These are phyloP conservation scores for Neostethus bicornis DNA, from an alignment of 2,797 vertebrate genomes.

Conservation along the genomic window DNA sequence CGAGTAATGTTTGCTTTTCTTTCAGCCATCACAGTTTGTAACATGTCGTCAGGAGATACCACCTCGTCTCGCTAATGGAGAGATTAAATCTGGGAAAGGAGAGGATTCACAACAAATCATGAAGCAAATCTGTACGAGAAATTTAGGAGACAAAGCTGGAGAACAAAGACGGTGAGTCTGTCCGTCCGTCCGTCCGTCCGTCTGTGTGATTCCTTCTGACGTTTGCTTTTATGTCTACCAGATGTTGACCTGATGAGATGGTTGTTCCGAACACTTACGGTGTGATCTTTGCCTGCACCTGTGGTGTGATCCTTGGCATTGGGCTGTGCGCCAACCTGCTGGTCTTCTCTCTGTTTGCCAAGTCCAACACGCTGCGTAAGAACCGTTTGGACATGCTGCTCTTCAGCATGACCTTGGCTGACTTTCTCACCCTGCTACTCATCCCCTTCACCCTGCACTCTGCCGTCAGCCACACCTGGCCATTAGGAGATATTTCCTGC, in stretches of 20 bases:
- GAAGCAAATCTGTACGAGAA: conserved; percentile 18
- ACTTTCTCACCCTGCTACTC: conserved; percentile 80
- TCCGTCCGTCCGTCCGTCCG: too few species aligned
- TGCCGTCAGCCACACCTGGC: conserved; percentile 75
- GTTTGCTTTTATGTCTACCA: conserved; percentile 27
- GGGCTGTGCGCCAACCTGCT: conserved; percentile 81
- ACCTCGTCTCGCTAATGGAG: conserved; percentile 22
- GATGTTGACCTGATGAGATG: conserved; percentile 38
- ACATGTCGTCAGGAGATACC: conserved; percentile 49
- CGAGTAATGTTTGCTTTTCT: conserved; percentile 69
- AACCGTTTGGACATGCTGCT: conserved; percentile 81
- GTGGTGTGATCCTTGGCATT: conserved; percentile 77
- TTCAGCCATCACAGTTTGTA: conserved; percentile 43
- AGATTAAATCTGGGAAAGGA: conserved; percentile 18
- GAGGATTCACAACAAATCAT: conserved; percentile 5
- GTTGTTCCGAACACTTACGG: conserved; percentile 69
- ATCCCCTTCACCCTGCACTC: conserved; percentile 81
- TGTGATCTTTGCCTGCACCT: conserved; percentile 78
- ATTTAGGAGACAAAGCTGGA: conserved; percentile 32
- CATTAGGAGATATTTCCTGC: conserved; percentile 75
- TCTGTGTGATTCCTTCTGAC: too few species aligned
- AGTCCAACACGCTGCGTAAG: conserved; percentile 77
- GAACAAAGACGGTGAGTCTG: conserved; percentile 57
- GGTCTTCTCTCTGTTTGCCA: conserved; percentile 81
- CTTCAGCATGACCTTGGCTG: conserved; percentile 80